Evolutionary conservation across 2,113 vertebrate species (phyloP), one percentile per base, ranked within the genome.

Genomic region (Mus spicilegus): DNA sequence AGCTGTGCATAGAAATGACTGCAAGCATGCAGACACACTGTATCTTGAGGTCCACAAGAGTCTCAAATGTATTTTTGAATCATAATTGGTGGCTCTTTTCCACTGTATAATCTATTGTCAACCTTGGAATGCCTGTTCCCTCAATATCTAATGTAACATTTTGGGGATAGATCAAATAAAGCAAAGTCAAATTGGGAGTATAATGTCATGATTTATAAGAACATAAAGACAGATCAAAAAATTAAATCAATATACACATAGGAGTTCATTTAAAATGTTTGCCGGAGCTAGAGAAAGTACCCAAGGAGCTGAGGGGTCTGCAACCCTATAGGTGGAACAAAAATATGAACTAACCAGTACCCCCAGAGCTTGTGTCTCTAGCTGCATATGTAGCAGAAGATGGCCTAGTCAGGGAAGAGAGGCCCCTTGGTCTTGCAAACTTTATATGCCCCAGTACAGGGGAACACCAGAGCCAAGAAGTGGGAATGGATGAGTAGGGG

Each of bases 231-330:
- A 70, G 17, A 58, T 80, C n/a, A 93, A 56, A 58, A 95, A 86
- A 49, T 42, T 80, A 75, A 92, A 65, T 75, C 49, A 86, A 51
- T 76, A 75, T 16, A 67, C 4, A 80, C 7, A 61, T 22, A 49
- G 8, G 13, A 89, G 17, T 88, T 90, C 72, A 92, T 54, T 33
- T 54, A 90, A 90, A 90, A 70, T 49, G 24, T 89, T 81, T 54
- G 8, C 54, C 54, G 42, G 42, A 42, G 42, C 42, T 42, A 42
- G 42, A 42, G 42, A 42, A 42, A 42, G 42, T 42, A 42, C 42
- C 42, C 42, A 42, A 2, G 42, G 42, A 42, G 42, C 42, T 42
- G 42, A 42, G 42, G 42, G 42, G 42, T 42, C 42, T 42, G 42
- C 42, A 42, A 42, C 42, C 42, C 42, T 42, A 42, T 42, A 42